phyloP scores from a whole-genome alignment of 2,888 invertebrate genomes.

The Aphidoletes aphidimyza region DNA sequence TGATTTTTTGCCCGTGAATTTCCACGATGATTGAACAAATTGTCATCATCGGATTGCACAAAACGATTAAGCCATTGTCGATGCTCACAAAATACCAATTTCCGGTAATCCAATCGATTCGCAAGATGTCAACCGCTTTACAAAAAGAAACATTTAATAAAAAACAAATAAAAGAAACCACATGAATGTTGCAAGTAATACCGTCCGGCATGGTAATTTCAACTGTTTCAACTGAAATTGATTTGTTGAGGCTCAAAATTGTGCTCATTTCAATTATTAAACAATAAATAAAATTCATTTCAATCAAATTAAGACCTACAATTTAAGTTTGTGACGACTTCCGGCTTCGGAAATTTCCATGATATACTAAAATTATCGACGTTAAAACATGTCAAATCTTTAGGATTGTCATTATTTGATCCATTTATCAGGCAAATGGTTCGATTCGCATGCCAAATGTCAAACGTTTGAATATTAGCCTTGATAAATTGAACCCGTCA shows the following conservation, averaged over 20 bases:
- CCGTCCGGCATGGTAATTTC: no score
- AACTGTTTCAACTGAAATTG: no score
- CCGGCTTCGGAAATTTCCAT: slow-evolving; percentile 71
- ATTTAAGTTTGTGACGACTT: slow-evolving; percentile 73
- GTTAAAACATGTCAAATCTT: slow-evolving; percentile 73
- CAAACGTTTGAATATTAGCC: slow-evolving; percentile 68
- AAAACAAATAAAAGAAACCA: no score
- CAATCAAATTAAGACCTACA: slow-evolving; percentile 67
- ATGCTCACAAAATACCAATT: slow-evolving; percentile 88
- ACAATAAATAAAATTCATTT: not conserved
- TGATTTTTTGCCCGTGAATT: slow-evolving; percentile 73
- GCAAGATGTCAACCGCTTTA: slow-evolving; percentile 79
- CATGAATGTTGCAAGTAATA: no score
- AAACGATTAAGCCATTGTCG: slow-evolving; percentile 75
- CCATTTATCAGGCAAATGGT: slow-evolving; percentile 80
- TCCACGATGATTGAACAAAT: slow-evolving; percentile 79
- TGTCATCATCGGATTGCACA: slow-evolving; percentile 73
- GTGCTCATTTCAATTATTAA: not conserved
- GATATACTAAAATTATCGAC: slow-evolving; percentile 72
- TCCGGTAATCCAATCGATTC: slow-evolving; percentile 84
- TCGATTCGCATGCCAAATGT: slow-evolving; percentile 75
- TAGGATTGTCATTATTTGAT: slow-evolving; percentile 67
- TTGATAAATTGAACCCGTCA: slow-evolving; percentile 60
- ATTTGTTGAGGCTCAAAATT: no score
- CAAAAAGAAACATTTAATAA: no score